Percentiles rank a stretch among this genome's conserved stretches.
phyloP scores from a whole-genome alignment of 2,797 vertebrate species.

The Adelosebastes latens region DNA sequence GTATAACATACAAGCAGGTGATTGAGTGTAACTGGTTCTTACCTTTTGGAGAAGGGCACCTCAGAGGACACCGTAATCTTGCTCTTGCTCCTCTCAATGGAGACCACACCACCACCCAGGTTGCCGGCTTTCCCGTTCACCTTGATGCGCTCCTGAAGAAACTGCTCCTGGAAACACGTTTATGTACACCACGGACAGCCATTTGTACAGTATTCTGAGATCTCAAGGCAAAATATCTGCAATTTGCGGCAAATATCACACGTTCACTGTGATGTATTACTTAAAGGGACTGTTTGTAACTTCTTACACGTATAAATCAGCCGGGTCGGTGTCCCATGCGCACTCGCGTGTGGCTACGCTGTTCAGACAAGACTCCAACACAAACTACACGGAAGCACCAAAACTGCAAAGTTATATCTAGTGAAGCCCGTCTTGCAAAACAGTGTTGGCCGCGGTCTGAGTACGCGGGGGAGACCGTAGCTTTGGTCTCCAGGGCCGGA shows the following conservation, averaged over 20 bases:
- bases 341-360: too few species aligned
- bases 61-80: slow-evolving; percentile 96
- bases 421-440: too few species aligned
- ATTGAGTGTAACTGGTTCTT: not conserved
- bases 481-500: too few species aligned
- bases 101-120: slow-evolving; percentile 91
- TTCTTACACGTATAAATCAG: too few species aligned
- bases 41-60: slow-evolving; percentile 98
- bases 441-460: too few species aligned
- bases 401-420: too few species aligned
- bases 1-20: not conserved
- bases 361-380: too few species aligned
- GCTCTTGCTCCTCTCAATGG: slow-evolving; percentile 96
- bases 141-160: slow-evolving; percentile 96
- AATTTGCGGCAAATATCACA: not conserved
- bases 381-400: too few species aligned
- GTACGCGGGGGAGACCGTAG: too few species aligned
- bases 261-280: not conserved
- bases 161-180: slow-evolving; percentile 88
- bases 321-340: too few species aligned
- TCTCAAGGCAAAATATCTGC: not conserved
- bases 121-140: slow-evolving; percentile 96
- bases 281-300: too few species aligned
- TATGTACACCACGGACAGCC: too few species aligned
- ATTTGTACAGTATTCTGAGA: not conserved